Evolutionary conservation across 2,797 vertebrate genomes (phyloP).

Genomic region (Sebastes cheni): DNA sequence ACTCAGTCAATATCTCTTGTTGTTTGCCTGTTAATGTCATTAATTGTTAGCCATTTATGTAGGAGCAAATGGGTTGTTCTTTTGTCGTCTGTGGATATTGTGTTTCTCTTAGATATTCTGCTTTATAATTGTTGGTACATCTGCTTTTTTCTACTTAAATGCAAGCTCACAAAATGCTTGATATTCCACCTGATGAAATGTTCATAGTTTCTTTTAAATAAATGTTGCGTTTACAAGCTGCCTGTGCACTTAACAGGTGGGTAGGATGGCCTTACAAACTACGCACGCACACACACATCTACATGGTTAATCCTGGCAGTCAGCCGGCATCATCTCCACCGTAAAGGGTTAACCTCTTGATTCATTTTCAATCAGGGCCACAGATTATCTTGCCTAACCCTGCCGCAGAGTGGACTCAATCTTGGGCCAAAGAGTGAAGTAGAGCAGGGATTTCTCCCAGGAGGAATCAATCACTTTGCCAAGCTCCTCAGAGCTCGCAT

Average conservation of each 20-base stretch:
- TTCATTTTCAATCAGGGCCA: constrained; percentile 82
- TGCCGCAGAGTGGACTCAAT: constrained; percentile 78
- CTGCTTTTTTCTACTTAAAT: not conserved
- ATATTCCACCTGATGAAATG: not conserved
- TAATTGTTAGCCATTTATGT: not conserved
- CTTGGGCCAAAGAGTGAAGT: constrained; percentile 78
- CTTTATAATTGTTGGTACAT: not conserved
- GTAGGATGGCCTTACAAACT: not conserved
- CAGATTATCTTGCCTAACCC: constrained; percentile 82
- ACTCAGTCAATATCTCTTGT: constrained; percentile 10
- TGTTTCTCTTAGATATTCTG: not conserved
- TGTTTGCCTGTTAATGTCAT: not conserved
- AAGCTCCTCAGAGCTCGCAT: constrained; percentile 68
- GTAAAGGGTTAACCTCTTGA: constrained; percentile 77
- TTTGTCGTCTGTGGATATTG: not conserved
- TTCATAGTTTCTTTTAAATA: not conserved
- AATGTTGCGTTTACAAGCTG: constrained; percentile 4
- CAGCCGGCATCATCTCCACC: constrained; percentile 58
- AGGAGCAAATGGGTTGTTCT: not conserved
- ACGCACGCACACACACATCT: constrained; percentile 9
- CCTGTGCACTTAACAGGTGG: constrained; percentile 38
- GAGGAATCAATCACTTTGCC: constrained; percentile 82
- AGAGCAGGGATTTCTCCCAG: constrained; percentile 79
- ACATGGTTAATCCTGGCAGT: constrained; percentile 63
- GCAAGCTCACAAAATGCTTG: not conserved